These are phyloP conservation scores for Porites australiensis DNA, from an alignment of 64 coral and sea anemone species.

Conservation along the genomic window DNA sequence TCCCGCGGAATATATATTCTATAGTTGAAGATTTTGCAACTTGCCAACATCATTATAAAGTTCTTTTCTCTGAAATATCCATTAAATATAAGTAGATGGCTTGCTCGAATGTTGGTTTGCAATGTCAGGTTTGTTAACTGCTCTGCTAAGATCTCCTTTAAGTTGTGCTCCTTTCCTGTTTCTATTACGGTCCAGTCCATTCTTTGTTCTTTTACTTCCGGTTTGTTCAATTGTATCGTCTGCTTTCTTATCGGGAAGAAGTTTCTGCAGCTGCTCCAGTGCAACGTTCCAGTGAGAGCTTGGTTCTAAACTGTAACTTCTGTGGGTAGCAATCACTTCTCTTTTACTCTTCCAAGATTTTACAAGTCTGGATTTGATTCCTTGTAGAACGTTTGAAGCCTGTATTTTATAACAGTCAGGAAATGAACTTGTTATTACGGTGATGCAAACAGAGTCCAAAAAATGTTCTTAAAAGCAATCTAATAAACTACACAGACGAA, in stretches of 20 bases:
- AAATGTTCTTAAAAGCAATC: too few relatives aligned
- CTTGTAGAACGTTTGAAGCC: neutral
- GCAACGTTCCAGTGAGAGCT: neutral
- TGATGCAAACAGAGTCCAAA: neutral
- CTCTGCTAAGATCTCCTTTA: neutral
- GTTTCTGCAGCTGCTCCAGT: neutral
- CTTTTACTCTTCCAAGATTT: neutral
- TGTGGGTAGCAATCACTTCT: neutral
- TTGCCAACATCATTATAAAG: too few relatives aligned
- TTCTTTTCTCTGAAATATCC: neutral
- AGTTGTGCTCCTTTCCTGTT: neutral
- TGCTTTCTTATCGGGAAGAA: neutral
- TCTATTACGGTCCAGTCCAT: neutral
- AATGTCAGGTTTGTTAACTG: neutral
- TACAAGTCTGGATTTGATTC: neutral
- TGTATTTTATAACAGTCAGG: neutral
- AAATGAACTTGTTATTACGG: neutral
- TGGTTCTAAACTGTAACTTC: neutral
- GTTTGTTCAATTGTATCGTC: neutral
- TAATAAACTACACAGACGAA: too few relatives aligned
- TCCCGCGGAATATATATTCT: too few relatives aligned
- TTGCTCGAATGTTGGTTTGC: neutral
- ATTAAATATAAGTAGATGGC: slow-evolving; percentile 13
- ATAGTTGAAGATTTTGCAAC: too few relatives aligned
- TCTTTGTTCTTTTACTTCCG: neutral